Conservation (phyloP, 92 coral and sea anemone genomes). For the Bergia sp. region DNA sequence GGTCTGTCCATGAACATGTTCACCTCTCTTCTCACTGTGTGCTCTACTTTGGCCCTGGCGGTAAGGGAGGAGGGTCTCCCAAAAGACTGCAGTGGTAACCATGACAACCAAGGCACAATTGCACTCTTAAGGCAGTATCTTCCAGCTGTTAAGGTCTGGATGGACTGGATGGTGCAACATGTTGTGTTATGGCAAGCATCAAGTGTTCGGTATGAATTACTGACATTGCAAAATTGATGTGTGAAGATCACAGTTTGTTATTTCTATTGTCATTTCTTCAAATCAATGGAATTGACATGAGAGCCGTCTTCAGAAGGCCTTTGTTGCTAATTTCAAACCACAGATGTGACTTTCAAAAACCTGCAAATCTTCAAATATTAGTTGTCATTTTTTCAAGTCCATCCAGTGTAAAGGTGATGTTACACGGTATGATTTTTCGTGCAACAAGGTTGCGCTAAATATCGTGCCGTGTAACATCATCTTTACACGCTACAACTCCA, state of each 20-base stretch:
- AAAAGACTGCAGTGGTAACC: slow-evolving; percentile 45
- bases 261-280: background rate
- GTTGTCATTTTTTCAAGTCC: too few relatives aligned
- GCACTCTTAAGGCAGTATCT: slow-evolving; percentile 78
- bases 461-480: too few relatives aligned
- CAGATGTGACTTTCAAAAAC: too few relatives aligned
- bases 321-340: too few relatives aligned
- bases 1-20: slow-evolving; percentile 92
- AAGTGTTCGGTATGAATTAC: slow-evolving; percentile 70
- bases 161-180: slow-evolving; percentile 85
- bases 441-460: too few relatives aligned
- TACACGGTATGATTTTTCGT: too few relatives aligned
- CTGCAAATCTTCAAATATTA: too few relatives aligned
- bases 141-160: slow-evolving; percentile 91
- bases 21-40: slow-evolving; percentile 56
- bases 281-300: too few relatives aligned
- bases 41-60: slow-evolving; percentile 51
- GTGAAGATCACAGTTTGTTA: background rate
- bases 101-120: slow-evolving; percentile 57
- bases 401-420: too few relatives aligned
- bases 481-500: too few relatives aligned
- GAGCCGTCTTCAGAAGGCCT: too few relatives aligned
- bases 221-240: background rate
- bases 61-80: slow-evolving; percentile 31
- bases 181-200: slow-evolving; percentile 88